phyloP scores from a whole-genome alignment of 2,113 vertebrate genomes.

The Prochilodus magdalenae region DNA sequence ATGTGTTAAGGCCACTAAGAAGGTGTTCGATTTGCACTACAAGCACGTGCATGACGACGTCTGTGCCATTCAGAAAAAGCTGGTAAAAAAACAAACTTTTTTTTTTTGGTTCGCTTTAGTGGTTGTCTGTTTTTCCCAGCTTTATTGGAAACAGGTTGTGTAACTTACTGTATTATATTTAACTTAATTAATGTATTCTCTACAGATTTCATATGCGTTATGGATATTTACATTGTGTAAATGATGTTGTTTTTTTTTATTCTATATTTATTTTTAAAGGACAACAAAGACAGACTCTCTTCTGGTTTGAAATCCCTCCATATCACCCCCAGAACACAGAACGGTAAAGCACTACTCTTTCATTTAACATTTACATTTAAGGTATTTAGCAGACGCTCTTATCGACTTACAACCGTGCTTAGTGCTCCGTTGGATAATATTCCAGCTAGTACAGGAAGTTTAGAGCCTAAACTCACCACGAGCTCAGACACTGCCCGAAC shows the following conservation, averaged over 20 bases:
- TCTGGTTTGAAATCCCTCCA: neutral
- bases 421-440: too few relatives aligned
- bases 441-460: too few relatives aligned
- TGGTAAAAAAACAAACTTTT: conserved; percentile 62
- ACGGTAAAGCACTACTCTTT: neutral
- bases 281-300: conserved; percentile 1
- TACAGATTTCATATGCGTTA: neutral
- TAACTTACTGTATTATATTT: too few relatives aligned
- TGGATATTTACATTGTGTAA: neutral
- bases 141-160: too few relatives aligned
- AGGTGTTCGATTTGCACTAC: conserved; percentile 62
- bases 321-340: neutral
- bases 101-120: too few relatives aligned
- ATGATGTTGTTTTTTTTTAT: neutral
- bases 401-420: too few relatives aligned
- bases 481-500: too few relatives aligned
- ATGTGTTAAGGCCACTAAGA: conserved; percentile 62
- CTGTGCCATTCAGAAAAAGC: conserved; percentile 50
- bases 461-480: too few relatives aligned
- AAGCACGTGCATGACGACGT: conserved; percentile 46
- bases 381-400: too few relatives aligned
- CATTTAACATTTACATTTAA: too few relatives aligned
- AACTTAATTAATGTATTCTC: neutral
- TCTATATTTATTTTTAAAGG: neutral
- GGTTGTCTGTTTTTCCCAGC: too few relatives aligned